Conservation (phyloP, 2,888 invertebrate genomes). For the Drosophila dives region DNA sequence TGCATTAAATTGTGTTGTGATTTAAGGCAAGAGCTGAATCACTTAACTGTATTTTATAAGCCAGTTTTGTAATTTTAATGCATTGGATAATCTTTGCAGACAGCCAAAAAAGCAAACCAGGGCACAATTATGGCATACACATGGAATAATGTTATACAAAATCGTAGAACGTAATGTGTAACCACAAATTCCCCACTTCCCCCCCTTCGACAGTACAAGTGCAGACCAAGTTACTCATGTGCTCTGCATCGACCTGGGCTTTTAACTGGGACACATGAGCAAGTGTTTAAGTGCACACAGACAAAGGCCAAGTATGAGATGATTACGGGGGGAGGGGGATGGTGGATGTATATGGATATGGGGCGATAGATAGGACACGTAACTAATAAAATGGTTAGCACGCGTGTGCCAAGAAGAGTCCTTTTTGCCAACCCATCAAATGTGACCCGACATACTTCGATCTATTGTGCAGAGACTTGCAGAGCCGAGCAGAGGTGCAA, state of each 20-base stretch:
- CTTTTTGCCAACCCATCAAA: conserved; percentile 16
- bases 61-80: conserved; percentile 22
- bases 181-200: not conserved
- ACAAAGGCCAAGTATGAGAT: conserved; percentile 29
- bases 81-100: conserved; percentile 2
- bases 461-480: conserved; percentile 31
- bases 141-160: conserved; percentile 3
- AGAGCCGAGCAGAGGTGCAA: conserved; percentile 34
- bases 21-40: too few species aligned
- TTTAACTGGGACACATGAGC: conserved; percentile 5
- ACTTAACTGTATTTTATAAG: too few species aligned
- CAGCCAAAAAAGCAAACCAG: conserved; percentile 14
- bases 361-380: conserved; percentile 73
- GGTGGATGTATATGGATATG: conserved; percentile 24
- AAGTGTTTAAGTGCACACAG: conserved; percentile 50
- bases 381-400: conserved; percentile 74
- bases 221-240: not conserved
- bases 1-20: not conserved
- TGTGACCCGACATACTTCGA: conserved; percentile 58
- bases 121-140: conserved; percentile 18
- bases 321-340: conserved; percentile 19
- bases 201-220: not conserved
- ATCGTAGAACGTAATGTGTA: not conserved
- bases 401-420: conserved; percentile 47
- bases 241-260: not conserved